phyloP scores from a whole-genome alignment of 2,888 invertebrate genomes.

The Eilema sororculum region DNA sequence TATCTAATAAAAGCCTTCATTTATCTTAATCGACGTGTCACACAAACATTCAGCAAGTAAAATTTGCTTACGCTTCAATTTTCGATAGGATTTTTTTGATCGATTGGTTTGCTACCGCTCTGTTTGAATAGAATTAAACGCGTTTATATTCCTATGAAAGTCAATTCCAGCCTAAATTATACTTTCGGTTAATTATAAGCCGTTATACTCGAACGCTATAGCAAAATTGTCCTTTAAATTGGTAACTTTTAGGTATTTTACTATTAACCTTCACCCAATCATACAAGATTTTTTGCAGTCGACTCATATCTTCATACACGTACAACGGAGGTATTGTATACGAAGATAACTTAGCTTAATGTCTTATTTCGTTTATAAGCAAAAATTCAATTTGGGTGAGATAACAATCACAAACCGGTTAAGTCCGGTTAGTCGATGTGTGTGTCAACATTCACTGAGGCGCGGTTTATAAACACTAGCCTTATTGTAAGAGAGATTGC shows the following conservation, averaged over 20 bases:
- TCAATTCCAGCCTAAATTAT: not conserved
- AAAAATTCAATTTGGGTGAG: conserved; percentile 34
- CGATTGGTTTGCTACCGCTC: too few relatives aligned
- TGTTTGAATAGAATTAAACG: not conserved
- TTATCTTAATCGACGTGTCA: not conserved
- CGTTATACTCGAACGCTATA: not conserved
- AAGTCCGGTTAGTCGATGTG: conserved; percentile 49
- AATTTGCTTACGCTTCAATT: not conserved
- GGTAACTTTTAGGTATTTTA: not conserved
- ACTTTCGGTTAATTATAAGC: too few relatives aligned
- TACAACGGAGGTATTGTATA: not conserved
- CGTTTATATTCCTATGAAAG: not conserved
- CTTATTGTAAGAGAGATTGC: conserved; percentile 63
- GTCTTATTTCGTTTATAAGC: conserved; percentile 7
- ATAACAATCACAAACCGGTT: conserved; percentile 52
- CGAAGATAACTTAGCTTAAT: not conserved
- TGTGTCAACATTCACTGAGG: conserved; percentile 52
- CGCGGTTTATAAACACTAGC: conserved; percentile 67
- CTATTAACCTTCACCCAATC: not conserved
- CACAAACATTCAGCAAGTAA: not conserved
- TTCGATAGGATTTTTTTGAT: too few relatives aligned
- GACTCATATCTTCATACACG: not conserved
- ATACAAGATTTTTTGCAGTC: not conserved
- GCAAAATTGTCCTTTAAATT: not conserved
- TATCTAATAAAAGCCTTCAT: not conserved